A percentile compares a stretch with the other conserved stretches of the same genome.
Conservation (phyloP, 2,888 invertebrate species). For the Rhingia campestris region DNA sequence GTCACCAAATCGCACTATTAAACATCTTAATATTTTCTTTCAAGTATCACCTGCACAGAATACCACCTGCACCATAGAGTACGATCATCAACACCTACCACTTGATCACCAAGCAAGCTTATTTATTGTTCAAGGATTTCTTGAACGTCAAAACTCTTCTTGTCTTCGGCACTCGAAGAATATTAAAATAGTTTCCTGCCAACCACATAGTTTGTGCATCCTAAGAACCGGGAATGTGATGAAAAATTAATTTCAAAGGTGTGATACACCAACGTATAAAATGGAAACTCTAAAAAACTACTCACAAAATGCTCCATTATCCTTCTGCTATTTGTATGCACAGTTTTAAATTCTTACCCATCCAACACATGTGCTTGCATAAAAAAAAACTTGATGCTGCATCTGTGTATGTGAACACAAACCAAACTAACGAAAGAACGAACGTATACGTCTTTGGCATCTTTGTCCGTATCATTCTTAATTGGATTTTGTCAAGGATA, state of each 20-base stretch:
- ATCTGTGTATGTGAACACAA: conserved; percentile 13
- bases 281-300: background rate
- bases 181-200: background rate
- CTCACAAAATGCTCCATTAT: background rate
- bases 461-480: conserved; percentile 26
- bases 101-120: too few species aligned
- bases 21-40: too few species aligned
- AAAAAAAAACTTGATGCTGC: conserved; percentile 11
- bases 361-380: conserved; percentile 42
- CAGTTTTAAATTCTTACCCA: conserved; percentile 21
- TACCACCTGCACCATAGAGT: too few species aligned
- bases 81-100: too few species aligned
- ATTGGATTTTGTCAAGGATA: conserved; percentile 67
- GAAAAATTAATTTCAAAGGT: background rate
- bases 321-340: background rate
- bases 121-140: too few species aligned
- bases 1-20: too few species aligned
- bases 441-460: background rate
- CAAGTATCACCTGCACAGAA: too few species aligned
- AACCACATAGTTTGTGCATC: background rate
- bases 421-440: background rate
- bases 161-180: background rate
- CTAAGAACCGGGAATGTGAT: background rate
- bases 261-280: background rate
- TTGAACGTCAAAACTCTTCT: background rate